Evolutionary conservation across 2,888 invertebrate species (phyloP).

Genomic region (Listrodromus nycthemerus): DNA sequence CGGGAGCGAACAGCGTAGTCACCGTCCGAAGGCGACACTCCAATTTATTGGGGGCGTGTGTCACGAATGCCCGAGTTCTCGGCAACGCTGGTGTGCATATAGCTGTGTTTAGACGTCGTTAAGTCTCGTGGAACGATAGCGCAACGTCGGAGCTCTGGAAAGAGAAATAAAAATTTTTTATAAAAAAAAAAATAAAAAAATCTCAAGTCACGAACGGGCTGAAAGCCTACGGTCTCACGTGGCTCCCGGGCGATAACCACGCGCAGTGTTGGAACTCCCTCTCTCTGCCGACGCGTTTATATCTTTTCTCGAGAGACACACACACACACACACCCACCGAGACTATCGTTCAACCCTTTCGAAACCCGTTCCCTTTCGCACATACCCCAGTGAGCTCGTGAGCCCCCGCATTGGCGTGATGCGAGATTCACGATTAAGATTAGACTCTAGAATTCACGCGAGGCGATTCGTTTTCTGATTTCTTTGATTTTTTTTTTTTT

Average conservation of each 20-base stretch:
- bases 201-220: constrained; percentile 66
- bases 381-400: constrained; percentile 28
- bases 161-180: constrained; percentile 41
- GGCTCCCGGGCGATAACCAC: constrained; percentile 61
- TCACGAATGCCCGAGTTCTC: constrained; percentile 59
- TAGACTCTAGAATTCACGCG: constrained; percentile 66
- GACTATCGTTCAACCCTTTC: constrained; percentile 49
- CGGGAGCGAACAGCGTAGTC: constrained; percentile 53
- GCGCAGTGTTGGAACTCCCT: constrained; percentile 38
- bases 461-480: constrained; percentile 65
- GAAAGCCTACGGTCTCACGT: constrained; percentile 52
- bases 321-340: constrained; percentile 15
- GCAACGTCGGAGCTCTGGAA: constrained; percentile 23
- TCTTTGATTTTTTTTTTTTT: constrained; percentile 11
- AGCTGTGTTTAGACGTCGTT: constrained; percentile 62
- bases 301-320: constrained; percentile 15
- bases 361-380: constrained; percentile 37
- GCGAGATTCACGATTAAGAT: constrained; percentile 66
- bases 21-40: constrained; percentile 70
- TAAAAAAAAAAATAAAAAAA: constrained; percentile 56
- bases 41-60: constrained; percentile 77
- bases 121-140: constrained; percentile 53
- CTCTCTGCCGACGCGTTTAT: constrained; percentile 49
- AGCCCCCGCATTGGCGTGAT: constrained; percentile 48
- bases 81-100: constrained; percentile 52